Percentiles rank a stretch among this genome's conserved stretches.
phyloP scores from a whole-genome alignment of 2,888 invertebrate species.

The Eristalis tenax region DNA sequence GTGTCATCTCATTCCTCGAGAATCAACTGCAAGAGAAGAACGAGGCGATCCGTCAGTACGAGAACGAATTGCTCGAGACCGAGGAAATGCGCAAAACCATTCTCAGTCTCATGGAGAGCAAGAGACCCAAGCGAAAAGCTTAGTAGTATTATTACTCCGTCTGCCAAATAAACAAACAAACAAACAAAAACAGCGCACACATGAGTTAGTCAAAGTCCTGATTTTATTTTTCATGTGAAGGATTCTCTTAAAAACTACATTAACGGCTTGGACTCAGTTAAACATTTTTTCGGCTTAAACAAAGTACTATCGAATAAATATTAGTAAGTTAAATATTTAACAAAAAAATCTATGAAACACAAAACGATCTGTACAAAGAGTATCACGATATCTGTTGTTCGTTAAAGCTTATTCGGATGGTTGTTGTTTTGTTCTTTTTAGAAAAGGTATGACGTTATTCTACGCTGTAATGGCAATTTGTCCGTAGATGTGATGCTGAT shows the following conservation, averaged over 20 bases:
- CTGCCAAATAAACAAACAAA: slow-evolving; percentile 5
- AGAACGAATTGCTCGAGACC: slow-evolving; percentile 79
- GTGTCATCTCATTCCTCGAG: slow-evolving; percentile 78
- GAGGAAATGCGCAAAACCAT: slow-evolving; percentile 80
- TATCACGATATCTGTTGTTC: slow-evolving; percentile 62
- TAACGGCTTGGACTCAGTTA: slow-evolving; percentile 43
- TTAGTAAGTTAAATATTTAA: slow-evolving; percentile 64
- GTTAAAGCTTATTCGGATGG: slow-evolving; percentile 64
- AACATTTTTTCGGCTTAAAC: slow-evolving; percentile 22
- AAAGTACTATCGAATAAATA: slow-evolving; percentile 63
- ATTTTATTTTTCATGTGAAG: slow-evolving; percentile 35
- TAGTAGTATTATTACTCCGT: slow-evolving; percentile 14
- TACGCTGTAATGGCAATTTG: slow-evolving; percentile 39
- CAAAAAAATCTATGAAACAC: slow-evolving; percentile 37
- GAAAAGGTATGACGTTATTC: slow-evolving; percentile 11
- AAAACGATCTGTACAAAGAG: slow-evolving; percentile 56
- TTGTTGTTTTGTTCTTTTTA: slow-evolving; percentile 27
- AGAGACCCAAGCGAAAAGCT: slow-evolving; percentile 79
- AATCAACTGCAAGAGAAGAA: slow-evolving; percentile 79
- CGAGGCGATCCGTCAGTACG: slow-evolving; percentile 78
- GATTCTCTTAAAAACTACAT: slow-evolving; percentile 49
- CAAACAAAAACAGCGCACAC: not conserved
- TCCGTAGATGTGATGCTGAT: slow-evolving; percentile 10
- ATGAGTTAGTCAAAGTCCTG: slow-evolving; percentile 59
- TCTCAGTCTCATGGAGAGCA: slow-evolving; percentile 80